Conservation (phyloP, 2,888 invertebrate species). For the Melanotus villosus region DNA sequence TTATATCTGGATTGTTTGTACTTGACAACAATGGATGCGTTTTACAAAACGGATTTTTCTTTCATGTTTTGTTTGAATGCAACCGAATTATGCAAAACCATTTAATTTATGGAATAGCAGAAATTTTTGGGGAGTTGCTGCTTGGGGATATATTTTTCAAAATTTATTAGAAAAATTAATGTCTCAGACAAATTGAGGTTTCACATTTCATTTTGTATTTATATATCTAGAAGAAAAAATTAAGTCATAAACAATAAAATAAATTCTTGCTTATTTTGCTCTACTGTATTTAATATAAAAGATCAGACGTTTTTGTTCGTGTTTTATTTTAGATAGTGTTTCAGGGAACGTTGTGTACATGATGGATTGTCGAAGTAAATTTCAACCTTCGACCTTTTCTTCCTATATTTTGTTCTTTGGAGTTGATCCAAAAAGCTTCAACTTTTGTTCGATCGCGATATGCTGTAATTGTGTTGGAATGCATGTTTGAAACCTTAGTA, state of each 20-base stretch:
- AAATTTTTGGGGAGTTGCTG: too few relatives aligned
- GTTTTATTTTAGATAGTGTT: background rate
- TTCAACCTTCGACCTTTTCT: background rate
- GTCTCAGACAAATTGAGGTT: too few relatives aligned
- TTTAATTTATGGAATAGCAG: too few relatives aligned
- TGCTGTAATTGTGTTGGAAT: background rate
- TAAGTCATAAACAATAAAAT: too few relatives aligned
- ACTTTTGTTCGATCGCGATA: too few relatives aligned
- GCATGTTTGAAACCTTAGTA: background rate
- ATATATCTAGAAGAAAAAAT: too few relatives aligned
- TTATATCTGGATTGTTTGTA: background rate
- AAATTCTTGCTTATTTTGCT: too few relatives aligned
- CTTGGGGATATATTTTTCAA: too few relatives aligned
- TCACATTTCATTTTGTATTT: too few relatives aligned
- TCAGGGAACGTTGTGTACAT: background rate
- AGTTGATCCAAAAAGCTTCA: background rate
- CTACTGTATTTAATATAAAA: too few relatives aligned
- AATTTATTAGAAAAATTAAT: too few relatives aligned
- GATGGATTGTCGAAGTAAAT: background rate
- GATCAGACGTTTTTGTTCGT: background rate
- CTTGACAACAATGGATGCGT: background rate
- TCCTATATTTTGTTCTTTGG: background rate
- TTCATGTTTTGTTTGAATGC: background rate
- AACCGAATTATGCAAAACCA: too few relatives aligned
- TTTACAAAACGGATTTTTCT: background rate